Evolutionary conservation across 2,797 vertebrate genomes (phyloP), one percentile per base, ranked within the genome.

Genomic region (Acrossocheilus wenchowensis): DNA sequence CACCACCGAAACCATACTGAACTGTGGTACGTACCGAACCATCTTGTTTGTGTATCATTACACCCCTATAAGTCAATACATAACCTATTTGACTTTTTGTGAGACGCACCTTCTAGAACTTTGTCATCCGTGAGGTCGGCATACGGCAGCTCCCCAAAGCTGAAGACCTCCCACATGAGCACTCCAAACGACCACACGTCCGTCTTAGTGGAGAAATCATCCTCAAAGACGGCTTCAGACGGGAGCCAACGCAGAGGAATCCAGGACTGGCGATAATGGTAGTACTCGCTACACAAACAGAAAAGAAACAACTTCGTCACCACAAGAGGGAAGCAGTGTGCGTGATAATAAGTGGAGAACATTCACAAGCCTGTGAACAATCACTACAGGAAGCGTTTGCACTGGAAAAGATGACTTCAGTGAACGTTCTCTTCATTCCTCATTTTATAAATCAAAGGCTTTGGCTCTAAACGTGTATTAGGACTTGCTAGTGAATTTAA

Each of bases 161-260:
- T 96, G 92, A 97, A 97, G 68, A 97, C 94, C 88, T 97, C 97
- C 97, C 97, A 97, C 96, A 97, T 95, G n/a, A 97, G 93, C 78
- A 97, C 96, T 0, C 96, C 97, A 0, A 96, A 97, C 4, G 97
- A 96, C 97, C 97, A 97, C 39, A 97, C 96, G 0, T 97, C 97
- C 0, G 97, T 96, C 89, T 97, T 97, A 0, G 97, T 97, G 91
- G 97, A 97, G 92, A 97, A 97, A 88, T 97, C 97, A 0, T 96
- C 96, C 68, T 97, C 97, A 88, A 97, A 93, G 84, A 97, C 93
- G 0, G 97, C 95, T 90, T 97, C 97, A 0, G 96, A 94, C 0
- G 97, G 94, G 93, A 97, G 96, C 97, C 97, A 97, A 89, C 97
- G 97, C 85, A 97, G 93, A 0, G 97, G 97, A 85, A 97, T 96